These are phyloP conservation scores for Bagarius yarrelli DNA, from an alignment of 2,113 vertebrate genomes.

Conservation along the genomic window DNA sequence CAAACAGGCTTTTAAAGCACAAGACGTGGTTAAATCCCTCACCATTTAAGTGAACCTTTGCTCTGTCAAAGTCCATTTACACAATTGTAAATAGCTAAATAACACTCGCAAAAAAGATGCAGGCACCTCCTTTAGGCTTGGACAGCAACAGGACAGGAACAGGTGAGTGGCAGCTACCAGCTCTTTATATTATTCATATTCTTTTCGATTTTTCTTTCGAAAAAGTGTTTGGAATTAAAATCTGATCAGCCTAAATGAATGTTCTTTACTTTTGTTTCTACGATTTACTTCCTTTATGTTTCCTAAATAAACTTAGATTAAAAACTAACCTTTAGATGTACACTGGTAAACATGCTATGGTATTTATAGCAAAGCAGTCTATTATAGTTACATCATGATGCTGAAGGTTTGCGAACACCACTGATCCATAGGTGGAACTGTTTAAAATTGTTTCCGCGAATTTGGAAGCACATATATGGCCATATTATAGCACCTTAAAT, in stretches of 20 bases:
- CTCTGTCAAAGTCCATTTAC: conserved; percentile 80
- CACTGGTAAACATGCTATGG: background rate
- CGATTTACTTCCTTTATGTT: background rate
- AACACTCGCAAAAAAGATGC: conserved; percentile 58
- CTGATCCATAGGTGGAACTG: no score
- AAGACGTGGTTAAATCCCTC: conserved; percentile 85
- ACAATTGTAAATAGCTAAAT: conserved; percentile 52
- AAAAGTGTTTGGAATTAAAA: background rate
- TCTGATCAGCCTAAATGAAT: background rate
- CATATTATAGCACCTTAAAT: no score
- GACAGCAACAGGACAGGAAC: conserved; percentile 51
- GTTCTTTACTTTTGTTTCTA: background rate
- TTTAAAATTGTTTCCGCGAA: no score
- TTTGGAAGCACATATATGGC: no score
- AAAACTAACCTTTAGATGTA: background rate
- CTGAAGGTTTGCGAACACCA: no score
- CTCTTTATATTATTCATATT: background rate
- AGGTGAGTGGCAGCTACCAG: conserved; percentile 55
- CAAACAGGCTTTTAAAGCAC: conserved; percentile 45
- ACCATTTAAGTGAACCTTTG: conserved; percentile 93
- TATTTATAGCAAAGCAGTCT: background rate
- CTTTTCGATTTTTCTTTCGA: background rate
- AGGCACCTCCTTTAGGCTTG: conserved; percentile 54
- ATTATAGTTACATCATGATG: background rate
- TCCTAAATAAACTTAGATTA: background rate